Evolutionary conservation across 2,888 invertebrate species (phyloP), one percentile per base, ranked within the genome.

Genomic region (Agrilus cyanescens): DNA sequence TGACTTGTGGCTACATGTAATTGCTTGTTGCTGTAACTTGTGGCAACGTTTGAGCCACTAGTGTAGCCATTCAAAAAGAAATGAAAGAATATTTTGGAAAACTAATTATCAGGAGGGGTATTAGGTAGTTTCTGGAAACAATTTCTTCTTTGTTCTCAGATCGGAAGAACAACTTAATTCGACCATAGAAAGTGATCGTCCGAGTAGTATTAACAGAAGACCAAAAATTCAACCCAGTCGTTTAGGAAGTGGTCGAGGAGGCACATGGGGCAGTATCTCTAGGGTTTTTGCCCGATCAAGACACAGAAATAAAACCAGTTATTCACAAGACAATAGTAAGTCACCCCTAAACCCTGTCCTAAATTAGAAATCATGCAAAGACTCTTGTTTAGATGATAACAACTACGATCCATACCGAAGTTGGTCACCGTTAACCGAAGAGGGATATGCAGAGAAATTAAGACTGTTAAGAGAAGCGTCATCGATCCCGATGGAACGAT

Each of bases 221-320:
- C 53, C 50, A 41, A 66, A 65, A 53, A 61, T 59, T 39, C 56
- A 61, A 7, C 59, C 54, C 40, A 50, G 63, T 64, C 29, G 72
- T 63, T 44, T 66, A 62, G 20, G 70, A 61, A 45, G 70, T 37
- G 80, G 80, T 0, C 75, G 85, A 2, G 87, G 87, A 12, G 82
- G 83, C 14, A 85, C 86, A 1, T 91, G 90, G 90, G 90, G 90
- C 40, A 88, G 88, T 57, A 91, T 91, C 63, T 89, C 88, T 1
- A 75, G 90, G 51, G 90, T 91, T 25, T 91, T 91, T 58, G 87
- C 90, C 0, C 72, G 90, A 41, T 84, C 85, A 49, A 74, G 88
- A 38, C 87, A 89, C 63, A 80, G 89, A 66, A 85, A 83, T 62
- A 82, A 86, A 59, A 73, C 74, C 32, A 76, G 74, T 53, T 75